Percentiles rank a stretch among this genome's conserved stretches.
These are phyloP conservation scores for Drosophila parabipectinata DNA, from an alignment of 1,140 invertebrate species.

Conservation along the genomic window DNA sequence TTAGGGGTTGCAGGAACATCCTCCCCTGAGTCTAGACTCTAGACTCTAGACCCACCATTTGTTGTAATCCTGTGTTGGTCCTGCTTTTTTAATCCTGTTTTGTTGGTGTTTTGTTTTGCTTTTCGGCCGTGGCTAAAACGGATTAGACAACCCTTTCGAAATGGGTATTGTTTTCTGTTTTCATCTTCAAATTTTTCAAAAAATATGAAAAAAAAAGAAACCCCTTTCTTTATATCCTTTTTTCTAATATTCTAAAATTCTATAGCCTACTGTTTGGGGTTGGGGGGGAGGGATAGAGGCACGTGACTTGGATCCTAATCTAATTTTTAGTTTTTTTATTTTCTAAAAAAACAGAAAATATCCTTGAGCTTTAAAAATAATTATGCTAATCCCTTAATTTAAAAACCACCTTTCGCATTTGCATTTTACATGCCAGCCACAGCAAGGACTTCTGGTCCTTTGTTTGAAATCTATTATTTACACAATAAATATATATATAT, in stretches of 20 bases:
- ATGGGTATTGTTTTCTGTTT: background rate
- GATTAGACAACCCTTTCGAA: constrained; percentile 47
- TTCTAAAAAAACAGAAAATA: background rate
- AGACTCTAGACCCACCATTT: constrained; percentile 4
- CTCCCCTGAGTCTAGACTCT: background rate
- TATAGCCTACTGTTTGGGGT: constrained; percentile 37
- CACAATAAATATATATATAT: no score
- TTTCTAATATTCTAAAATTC: background rate
- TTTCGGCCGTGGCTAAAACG: constrained; percentile 44
- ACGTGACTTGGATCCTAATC: background rate
- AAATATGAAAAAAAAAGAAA: background rate
- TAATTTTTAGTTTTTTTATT: background rate
- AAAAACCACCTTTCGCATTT: background rate
- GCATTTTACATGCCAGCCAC: background rate
- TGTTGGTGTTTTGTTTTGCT: constrained; percentile 57
- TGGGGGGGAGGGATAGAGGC: background rate
- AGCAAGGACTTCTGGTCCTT: background rate
- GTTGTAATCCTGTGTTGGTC: constrained; percentile 64
- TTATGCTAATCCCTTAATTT: background rate
- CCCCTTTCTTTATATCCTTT: background rate
- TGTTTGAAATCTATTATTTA: background rate
- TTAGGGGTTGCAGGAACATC: constrained; percentile 31
- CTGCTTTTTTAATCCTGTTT: constrained; percentile 68
- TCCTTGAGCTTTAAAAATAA: background rate
- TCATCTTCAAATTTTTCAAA: background rate